Conservation (phyloP, 1,140 invertebrate species). For the Manduca sexta region DNA sequence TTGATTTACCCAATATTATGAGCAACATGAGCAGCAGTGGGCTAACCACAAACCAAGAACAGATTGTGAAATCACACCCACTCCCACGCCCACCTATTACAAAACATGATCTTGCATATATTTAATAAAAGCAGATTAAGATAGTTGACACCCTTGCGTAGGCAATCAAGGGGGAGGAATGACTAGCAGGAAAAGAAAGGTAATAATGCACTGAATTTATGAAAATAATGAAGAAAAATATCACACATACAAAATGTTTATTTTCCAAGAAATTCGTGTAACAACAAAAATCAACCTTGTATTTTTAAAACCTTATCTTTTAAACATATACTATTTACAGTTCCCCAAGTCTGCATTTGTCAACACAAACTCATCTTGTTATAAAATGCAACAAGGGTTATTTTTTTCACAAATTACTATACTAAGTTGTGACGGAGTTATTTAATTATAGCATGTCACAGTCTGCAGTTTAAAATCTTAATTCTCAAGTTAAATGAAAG, state of each 20-base stretch:
- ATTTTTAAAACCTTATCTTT: conserved; percentile 65
- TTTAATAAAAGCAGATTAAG: neutral
- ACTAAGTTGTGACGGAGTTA: conserved; percentile 69
- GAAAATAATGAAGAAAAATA: conserved; percentile 41
- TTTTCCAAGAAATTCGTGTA: conserved; percentile 72
- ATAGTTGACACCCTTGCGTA: neutral
- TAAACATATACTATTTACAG: conserved; percentile 73
- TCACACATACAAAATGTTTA: conserved; percentile 73
- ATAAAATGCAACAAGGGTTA: conserved; percentile 70
- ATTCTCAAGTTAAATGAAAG: conserved; percentile 55
- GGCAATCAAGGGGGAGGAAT: conserved; percentile 28
- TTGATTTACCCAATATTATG: conserved; percentile 35
- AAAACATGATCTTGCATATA: neutral
- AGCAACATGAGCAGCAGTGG: neutral
- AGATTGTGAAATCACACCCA: neutral
- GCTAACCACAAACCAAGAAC: neutral
- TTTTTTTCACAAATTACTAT: conserved; percentile 57
- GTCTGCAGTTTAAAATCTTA: conserved; percentile 54
- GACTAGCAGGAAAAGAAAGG: conserved; percentile 5
- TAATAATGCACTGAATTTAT: conserved; percentile 16
- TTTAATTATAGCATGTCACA: conserved; percentile 61
- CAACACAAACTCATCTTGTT: conserved; percentile 62
- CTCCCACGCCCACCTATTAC: no score
- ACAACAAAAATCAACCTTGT: conserved; percentile 73
- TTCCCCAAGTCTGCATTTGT: conserved; percentile 64